phyloP scores from a whole-genome alignment of 2,888 invertebrate genomes.

The Xanthorhoe spadicearia region DNA sequence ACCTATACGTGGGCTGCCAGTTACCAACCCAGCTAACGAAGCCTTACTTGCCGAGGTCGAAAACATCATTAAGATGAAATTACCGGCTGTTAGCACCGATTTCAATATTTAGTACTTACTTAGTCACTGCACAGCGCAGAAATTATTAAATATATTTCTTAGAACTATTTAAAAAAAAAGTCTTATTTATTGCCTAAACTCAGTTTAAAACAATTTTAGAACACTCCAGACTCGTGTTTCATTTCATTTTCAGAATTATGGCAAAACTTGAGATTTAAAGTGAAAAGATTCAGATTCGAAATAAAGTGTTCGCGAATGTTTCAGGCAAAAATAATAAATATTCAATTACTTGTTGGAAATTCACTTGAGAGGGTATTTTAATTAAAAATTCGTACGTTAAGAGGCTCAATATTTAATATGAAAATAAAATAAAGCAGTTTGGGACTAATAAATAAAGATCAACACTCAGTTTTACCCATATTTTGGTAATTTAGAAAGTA shows the following conservation, averaged over 20 bases:
- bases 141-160: not conserved
- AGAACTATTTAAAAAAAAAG: not conserved
- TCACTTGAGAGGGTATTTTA: constrained; percentile 9
- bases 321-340: constrained; percentile 3
- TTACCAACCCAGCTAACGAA: too few relatives aligned
- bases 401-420: not conserved
- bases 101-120: not conserved
- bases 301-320: not conserved
- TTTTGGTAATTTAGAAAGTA: not conserved
- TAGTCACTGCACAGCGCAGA: too few relatives aligned
- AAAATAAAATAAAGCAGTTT: not conserved
- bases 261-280: not conserved
- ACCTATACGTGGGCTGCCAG: too few relatives aligned
- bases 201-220: not conserved
- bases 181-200: not conserved
- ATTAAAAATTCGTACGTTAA: not conserved
- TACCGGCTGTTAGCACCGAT: too few relatives aligned
- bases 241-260: not conserved
- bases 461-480: not conserved
- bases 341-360: constrained; percentile 10
- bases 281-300: constrained; percentile 1
- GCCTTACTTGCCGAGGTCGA: too few relatives aligned
- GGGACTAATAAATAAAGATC: not conserved
- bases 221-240: not conserved
- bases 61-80: too few relatives aligned